Base-by-base conservation (phyloP, 2,797 vertebrate species). In the Neosilurus mollespiculum region DNA sequence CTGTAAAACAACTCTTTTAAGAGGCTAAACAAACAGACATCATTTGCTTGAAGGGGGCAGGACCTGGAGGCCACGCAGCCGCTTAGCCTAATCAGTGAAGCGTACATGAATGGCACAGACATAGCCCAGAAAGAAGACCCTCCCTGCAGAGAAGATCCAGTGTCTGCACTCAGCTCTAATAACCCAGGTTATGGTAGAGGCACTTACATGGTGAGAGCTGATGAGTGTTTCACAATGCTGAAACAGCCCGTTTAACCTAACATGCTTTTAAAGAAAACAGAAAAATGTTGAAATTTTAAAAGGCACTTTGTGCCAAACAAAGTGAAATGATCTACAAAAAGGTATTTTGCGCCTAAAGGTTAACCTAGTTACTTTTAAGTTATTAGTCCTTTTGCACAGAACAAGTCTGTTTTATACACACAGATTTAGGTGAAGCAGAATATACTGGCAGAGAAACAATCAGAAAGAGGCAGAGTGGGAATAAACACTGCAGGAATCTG, bases 51-150 rank as follows among this genome's bases (percentile, higher is more conserved):
- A 70, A 84, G 67, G 54, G 80, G 80, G 56, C 69, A 72, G 56
- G 61, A 67, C 67, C 65, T 71, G 75, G 80, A 86, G 79, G 58
- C 65, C 81, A 80, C 15, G 81, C 64, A 84, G 81, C 70, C 85
- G 83, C 87, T 85, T 87, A 79, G 64, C 61, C 85, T 82, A 78
- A 83, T 87, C 86, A 82, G 77, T 87, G 82, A 84, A 78, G 83
- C 78, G 49, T 84, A 82, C 34, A 86, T 51, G 11, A 77, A 62
- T 26, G 16, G 65, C 75, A 76, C 72, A 73, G 77, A 75, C 58
- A 84, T 64, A 59, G 75, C 79, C 71, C 81, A 66, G 81, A 26
- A 80, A 76, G 75, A 69, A 59, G 43, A 81, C 64, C 30, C 2
- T 5, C 65, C 71, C 81, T 64, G 26, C 43, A 51, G 4, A 70